Percentiles rank a stretch among this genome's conserved stretches.
phyloP scores from a whole-genome alignment of 2,888 invertebrate species.

The Taphrorychus bicolor region DNA sequence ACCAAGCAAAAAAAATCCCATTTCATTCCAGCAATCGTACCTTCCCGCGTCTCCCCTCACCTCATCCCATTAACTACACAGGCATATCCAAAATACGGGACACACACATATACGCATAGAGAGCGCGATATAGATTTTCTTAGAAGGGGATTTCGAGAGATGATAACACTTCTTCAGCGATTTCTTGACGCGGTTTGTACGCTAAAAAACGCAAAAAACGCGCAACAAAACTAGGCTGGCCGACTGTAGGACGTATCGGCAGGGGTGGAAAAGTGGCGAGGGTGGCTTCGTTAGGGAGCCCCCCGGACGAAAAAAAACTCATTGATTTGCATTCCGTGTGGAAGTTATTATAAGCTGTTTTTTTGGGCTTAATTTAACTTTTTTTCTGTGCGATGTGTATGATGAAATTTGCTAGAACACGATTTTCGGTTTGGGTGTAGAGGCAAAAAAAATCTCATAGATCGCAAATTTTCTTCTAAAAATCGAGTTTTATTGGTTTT shows the following conservation, averaged over 20 bases:
- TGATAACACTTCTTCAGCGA: neutral
- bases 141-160: neutral
- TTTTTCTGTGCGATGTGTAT: too few species aligned
- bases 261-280: conserved; percentile 55
- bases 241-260: conserved; percentile 51
- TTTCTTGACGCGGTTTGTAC: neutral
- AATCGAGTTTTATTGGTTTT: too few species aligned
- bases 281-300: conserved; percentile 44
- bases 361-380: too few species aligned
- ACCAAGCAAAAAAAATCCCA: neutral
- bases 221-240: conserved; percentile 24
- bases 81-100: neutral
- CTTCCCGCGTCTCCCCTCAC: neutral
- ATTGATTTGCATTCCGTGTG: conserved; percentile 28
- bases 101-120: neutral
- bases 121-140: neutral
- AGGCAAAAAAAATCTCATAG: too few species aligned
- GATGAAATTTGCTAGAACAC: too few species aligned
- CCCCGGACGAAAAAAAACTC: conserved; percentile 51
- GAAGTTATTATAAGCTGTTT: conserved; percentile 23
- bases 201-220: neutral
- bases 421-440: too few species aligned
- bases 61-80: neutral
- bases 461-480: too few species aligned
- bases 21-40: neutral